Evolutionary conservation across 2,797 vertebrate species (phyloP).

Genomic region (Thaleichthys pacificus): DNA sequence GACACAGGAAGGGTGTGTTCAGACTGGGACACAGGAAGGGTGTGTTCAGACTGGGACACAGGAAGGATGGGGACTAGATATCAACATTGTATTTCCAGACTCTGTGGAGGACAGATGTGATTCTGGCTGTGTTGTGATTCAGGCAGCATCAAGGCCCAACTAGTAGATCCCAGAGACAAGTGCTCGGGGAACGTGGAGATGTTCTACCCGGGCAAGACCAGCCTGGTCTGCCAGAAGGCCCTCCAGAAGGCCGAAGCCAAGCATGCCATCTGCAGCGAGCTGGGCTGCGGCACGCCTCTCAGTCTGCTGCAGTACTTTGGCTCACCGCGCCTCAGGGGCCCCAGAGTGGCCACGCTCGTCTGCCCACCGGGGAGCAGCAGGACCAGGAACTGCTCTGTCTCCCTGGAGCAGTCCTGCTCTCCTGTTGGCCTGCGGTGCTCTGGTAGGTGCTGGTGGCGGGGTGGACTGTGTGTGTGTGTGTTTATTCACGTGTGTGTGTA

Average conservation of each 20-base stretch:
- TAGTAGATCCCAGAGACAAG: not conserved
- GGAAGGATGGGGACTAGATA: too few relatives aligned
- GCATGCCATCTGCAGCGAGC: not conserved
- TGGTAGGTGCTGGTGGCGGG: slow-evolving; percentile 15
- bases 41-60: too few relatives aligned
- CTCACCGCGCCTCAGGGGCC: not conserved
- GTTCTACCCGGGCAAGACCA: not conserved
- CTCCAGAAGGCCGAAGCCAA: not conserved
- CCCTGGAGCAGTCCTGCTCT: accelerated
- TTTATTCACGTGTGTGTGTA: not conserved
- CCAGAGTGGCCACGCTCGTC: not conserved
- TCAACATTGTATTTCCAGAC: too few relatives aligned
- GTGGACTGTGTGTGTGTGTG: not conserved
- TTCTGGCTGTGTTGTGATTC: not conserved
- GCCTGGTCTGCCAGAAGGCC: not conserved
- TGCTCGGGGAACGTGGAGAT: not conserved
- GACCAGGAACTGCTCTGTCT: not conserved
- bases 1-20: not conserved
- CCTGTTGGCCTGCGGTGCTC: slow-evolving; percentile 20
- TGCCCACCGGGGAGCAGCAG: accelerated
- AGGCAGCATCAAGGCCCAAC: not conserved
- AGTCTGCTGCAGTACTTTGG: not conserved
- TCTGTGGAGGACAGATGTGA: too few relatives aligned
- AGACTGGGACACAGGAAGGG: too few relatives aligned
- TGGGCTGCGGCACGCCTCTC: not conserved